Percentiles rank a stretch among this genome's conserved stretches.
Conservation (phyloP, 64 coral and sea anemone genomes). For the Montipora cactus region DNA sequence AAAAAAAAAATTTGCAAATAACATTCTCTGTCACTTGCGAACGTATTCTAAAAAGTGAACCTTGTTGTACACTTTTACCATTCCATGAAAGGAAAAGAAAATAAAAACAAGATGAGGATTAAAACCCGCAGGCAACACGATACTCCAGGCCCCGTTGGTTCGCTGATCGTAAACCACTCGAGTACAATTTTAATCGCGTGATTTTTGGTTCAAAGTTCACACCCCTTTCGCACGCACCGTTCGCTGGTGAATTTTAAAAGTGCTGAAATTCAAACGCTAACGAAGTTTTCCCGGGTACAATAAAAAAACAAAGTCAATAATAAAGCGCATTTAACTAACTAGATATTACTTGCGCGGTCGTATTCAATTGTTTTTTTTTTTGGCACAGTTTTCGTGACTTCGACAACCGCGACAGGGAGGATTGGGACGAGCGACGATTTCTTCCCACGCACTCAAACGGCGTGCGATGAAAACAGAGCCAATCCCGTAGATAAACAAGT, state of each 20-base stretch:
- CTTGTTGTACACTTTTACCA: background rate
- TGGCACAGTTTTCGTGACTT: background rate
- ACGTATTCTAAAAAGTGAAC: background rate
- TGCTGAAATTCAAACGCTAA: background rate
- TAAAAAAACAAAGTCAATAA: background rate
- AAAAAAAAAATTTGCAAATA: no score
- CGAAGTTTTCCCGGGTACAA: background rate
- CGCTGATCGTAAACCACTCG: background rate
- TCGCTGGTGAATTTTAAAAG: background rate
- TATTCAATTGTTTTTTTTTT: background rate
- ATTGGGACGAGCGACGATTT: slow-evolving; percentile 7
- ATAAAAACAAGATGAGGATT: background rate
- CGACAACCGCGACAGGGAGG: background rate
- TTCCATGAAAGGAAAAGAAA: background rate
- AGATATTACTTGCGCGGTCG: background rate
- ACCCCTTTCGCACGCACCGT: background rate
- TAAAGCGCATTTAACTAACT: background rate
- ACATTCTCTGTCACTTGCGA: no score
- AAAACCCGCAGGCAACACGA: slow-evolving; percentile 1
- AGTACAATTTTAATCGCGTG: background rate
- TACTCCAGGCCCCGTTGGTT: background rate
- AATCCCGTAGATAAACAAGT: slow-evolving; percentile 21
- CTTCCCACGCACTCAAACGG: background rate
- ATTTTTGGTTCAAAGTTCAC: background rate
- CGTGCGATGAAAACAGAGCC: slow-evolving; percentile 30